phyloP scores from a whole-genome alignment of 1,140 invertebrate genomes.

The Chionoecetes opilio region DNA sequence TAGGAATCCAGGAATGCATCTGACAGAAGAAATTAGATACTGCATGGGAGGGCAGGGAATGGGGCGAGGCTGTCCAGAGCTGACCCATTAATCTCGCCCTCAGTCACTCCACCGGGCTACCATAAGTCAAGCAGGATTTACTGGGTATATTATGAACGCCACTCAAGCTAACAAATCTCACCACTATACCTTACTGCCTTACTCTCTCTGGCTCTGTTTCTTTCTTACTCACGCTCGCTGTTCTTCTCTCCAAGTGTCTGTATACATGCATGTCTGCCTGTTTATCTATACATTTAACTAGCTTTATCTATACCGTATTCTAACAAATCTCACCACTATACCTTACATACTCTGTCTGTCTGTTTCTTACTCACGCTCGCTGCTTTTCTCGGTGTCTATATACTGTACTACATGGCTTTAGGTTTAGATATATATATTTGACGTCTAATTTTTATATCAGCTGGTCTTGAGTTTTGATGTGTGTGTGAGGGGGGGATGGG shows the following conservation, averaged over 20 bases:
- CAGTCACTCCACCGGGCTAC: neutral
- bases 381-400: no score
- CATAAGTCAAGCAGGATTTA: neutral
- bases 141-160: conserved; percentile 28
- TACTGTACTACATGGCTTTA: no score
- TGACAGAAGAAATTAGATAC: conserved; percentile 21
- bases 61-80: neutral
- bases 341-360: no score
- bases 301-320: no score
- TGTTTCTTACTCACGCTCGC: no score
- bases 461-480: no score
- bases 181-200: no score
- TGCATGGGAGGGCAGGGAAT: conserved; percentile 13
- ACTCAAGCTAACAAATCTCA: neutral
- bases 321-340: no score
- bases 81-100: neutral
- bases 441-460: no score
- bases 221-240: neutral
- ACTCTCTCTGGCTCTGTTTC: neutral
- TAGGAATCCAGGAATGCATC: conserved; percentile 18
- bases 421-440: no score
- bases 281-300: no score
- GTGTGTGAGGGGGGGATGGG: no score
- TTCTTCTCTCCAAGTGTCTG: neutral
- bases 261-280: neutral